Evolutionary conservation across 2,888 invertebrate species (phyloP), one percentile per base, ranked within the genome.

Genomic region (Therioaphis trifolii): DNA sequence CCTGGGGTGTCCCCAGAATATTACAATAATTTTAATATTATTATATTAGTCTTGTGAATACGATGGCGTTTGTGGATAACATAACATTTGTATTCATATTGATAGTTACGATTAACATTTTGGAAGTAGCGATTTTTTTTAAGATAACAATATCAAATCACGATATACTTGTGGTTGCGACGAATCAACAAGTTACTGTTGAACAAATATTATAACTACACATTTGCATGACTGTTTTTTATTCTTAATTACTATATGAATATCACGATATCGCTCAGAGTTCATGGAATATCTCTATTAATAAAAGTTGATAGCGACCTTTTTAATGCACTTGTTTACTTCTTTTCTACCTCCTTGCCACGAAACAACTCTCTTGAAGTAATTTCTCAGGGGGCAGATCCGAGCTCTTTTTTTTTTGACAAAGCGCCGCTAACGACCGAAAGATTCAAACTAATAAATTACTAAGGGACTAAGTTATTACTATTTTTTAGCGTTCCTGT

Each of bases 381-480:
- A 43, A 82, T 82, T 82, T 74, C 74, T 74, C 82, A 49, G 63
- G 52, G 66, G 74, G 82, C 66, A 66, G 63, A 74, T 66, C 52
- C 63, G 29, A 61, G 46, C 35, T 35, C 3, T 35, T 35, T 35
- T 35, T 72, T 82, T 61, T 82, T 82, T 82, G 82, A 74, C 74
- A 74, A 40, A 74, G 63, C 82, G 12, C 18, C 49, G 72, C 82
- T 82, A 82, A 82, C 52, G 82, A 82, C 82, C 74, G 9, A 82
- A 74, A 82, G 80, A 82, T 82, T 74, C 52, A 72, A 72, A 74
- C 74, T 74, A 82, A 74, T 82, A 74, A 82, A 82, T 82, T 74
- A 61, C 74, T 63, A 43, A 82, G 74, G 82, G 72, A 72, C 72
- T 74, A 52, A 63, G 72, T 82, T 63, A 82, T 82, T 82, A 74